Evolutionary conservation across 1,140 invertebrate genomes (phyloP).

Genomic region (Achroia grisella): DNA sequence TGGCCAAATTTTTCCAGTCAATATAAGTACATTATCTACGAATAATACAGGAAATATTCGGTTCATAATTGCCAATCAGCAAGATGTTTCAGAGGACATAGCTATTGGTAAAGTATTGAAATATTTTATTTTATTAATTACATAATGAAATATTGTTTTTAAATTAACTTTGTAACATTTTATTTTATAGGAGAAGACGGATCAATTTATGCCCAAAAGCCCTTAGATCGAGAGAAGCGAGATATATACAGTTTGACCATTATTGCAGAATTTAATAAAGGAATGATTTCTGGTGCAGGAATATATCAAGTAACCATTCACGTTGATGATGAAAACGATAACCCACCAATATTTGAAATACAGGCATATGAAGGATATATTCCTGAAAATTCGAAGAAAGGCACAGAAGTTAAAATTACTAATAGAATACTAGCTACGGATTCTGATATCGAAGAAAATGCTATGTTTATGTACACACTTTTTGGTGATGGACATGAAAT

Average conservation of each 20-base stretch:
- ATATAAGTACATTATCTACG: slow-evolving; percentile 56
- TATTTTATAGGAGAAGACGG: slow-evolving; percentile 77
- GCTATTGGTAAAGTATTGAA: slow-evolving; percentile 75
- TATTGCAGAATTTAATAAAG: slow-evolving; percentile 82
- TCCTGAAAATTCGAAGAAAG: slow-evolving; percentile 83
- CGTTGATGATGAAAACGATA: slow-evolving; percentile 93
- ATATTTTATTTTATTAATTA: neutral
- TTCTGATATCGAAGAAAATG: slow-evolving; percentile 85
- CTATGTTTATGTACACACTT: slow-evolving; percentile 82
- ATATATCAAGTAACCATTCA: slow-evolving; percentile 85
- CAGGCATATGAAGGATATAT: slow-evolving; percentile 84
- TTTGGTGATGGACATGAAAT: slow-evolving; percentile 83
- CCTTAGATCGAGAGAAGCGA: slow-evolving; percentile 85
- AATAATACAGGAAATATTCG: slow-evolving; percentile 70
- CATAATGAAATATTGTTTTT: neutral
- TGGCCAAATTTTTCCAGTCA: slow-evolving; percentile 80
- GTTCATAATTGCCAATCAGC: slow-evolving; percentile 86
- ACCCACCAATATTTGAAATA: slow-evolving; percentile 86
- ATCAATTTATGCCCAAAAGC: slow-evolving; percentile 82
- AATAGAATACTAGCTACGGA: slow-evolving; percentile 82
- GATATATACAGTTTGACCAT: slow-evolving; percentile 85
- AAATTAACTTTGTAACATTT: slow-evolving; percentile 8
- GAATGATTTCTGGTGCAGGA: slow-evolving; percentile 77
- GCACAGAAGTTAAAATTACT: slow-evolving; percentile 82
- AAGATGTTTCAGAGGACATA: slow-evolving; percentile 84